These are phyloP conservation scores for Oegoconia quadripuncta DNA, from an alignment of 2,888 invertebrate genomes.

Conservation along the genomic window DNA sequence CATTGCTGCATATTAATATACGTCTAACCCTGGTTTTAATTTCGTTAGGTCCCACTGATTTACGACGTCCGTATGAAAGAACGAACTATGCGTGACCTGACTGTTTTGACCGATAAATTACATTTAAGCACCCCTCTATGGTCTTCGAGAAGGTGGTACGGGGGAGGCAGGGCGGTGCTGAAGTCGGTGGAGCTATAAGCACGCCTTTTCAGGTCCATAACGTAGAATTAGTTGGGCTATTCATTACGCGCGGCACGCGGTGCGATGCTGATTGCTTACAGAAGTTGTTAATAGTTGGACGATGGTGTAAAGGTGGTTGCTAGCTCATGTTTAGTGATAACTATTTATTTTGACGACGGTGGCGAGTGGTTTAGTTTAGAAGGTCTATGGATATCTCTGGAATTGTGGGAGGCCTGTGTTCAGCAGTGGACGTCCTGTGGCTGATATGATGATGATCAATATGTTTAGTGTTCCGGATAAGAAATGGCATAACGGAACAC, in stretches of 20 bases:
- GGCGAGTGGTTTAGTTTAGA: background rate
- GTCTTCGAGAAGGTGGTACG: conserved; percentile 14
- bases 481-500: too few species aligned
- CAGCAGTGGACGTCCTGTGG: too few species aligned
- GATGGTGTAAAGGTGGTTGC: conserved; percentile 24
- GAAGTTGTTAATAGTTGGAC: conserved; percentile 51
- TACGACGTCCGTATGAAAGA: conserved; percentile 66
- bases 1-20: conserved; percentile 62
- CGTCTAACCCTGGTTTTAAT: conserved; percentile 62
- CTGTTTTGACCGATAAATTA: conserved; percentile 39
- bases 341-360: conserved; percentile 1
- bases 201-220: conserved; percentile 52
- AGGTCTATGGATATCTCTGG: background rate
- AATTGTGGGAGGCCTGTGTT: background rate
- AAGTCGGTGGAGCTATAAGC: conserved; percentile 36
- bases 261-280: conserved; percentile 59
- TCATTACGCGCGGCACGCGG: conserved; percentile 52
- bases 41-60: conserved; percentile 64
- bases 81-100: conserved; percentile 54
- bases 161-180: conserved; percentile 34
- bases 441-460: too few species aligned
- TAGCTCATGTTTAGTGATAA: background rate
- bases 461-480: too few species aligned
- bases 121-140: conserved; percentile 28
- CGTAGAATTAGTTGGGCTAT: conserved; percentile 58